Percentiles rank a stretch among this genome's conserved stretches.
These are phyloP conservation scores for Vanessa atalanta DNA, from an alignment of 1,140 invertebrate genomes.

Conservation along the genomic window DNA sequence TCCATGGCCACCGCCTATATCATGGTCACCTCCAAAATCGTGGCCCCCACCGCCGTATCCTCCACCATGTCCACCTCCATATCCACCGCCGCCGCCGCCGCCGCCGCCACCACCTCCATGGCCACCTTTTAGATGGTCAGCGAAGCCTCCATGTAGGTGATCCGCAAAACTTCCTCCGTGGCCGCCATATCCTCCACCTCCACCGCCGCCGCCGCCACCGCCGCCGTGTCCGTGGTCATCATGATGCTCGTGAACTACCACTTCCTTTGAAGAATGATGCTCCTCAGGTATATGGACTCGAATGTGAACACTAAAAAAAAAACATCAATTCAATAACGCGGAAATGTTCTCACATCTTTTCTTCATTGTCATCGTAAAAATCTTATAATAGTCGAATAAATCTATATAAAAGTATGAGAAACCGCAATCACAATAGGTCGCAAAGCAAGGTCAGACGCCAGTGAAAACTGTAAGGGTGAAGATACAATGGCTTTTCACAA, in stretches of 20 bases:
- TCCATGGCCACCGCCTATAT: slow-evolving; percentile 40
- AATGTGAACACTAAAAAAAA: slow-evolving; percentile 70
- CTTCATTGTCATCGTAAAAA: slow-evolving; percentile 32
- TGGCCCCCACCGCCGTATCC: slow-evolving; percentile 42
- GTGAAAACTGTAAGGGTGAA: slow-evolving; percentile 60
- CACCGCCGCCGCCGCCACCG: slow-evolving; percentile 25
- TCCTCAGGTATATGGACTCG: slow-evolving; percentile 70
- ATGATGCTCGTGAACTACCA: slow-evolving; percentile 67
- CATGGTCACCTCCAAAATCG: slow-evolving; percentile 37
- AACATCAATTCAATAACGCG: slow-evolving; percentile 9
- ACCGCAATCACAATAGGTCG: slow-evolving; percentile 50
- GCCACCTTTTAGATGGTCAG: slow-evolving; percentile 40
- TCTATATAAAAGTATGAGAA: slow-evolving; percentile 34
- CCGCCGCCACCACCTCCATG: slow-evolving; percentile 39
- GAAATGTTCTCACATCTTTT: slow-evolving; percentile 19
- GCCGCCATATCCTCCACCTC: slow-evolving; percentile 39
- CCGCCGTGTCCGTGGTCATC: slow-evolving; percentile 56
- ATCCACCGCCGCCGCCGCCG: slow-evolving; percentile 42
- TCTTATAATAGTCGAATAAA: slow-evolving; percentile 31
- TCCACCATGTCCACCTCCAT: slow-evolving; percentile 38
- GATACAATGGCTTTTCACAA: slow-evolving; percentile 73
- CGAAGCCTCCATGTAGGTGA: slow-evolving; percentile 44
- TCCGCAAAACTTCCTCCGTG: slow-evolving; percentile 45
- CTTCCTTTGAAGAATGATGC: slow-evolving; percentile 66
- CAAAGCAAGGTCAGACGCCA: slow-evolving; percentile 54